Evolutionary conservation across 2,797 vertebrate genomes (phyloP), one percentile per base, ranked within the genome.

Genomic region (Enoplosus armatus): DNA sequence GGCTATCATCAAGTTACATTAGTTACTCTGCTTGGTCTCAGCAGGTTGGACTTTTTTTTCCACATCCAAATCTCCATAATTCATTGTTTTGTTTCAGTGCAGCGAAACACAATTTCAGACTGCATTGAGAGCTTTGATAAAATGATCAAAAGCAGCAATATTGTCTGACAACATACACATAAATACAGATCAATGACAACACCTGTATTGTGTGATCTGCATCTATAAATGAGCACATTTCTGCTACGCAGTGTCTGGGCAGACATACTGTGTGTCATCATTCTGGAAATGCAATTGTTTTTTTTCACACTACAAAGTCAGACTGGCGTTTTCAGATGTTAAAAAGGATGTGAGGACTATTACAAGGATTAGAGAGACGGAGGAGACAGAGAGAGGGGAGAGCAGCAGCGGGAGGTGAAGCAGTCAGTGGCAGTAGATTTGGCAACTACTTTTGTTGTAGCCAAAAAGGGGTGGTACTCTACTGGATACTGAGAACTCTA

Each of bases 351-450:
- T 24, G 20, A 37, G 41, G 54, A 75, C 16, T 68, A 7, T 80
- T 55, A 58, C 1, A 50, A 70, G 24, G 51, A 58, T 15, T 77
- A 29, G 16, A 27, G 65, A 62, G 61, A 75, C 76, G 55, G 75
- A 33, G 39, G 33, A 76, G 61, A 75, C 12, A 22, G 33, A 33
- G 24, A 83, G 77, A 51, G 29, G 51, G 24, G 45, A 64, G 15
- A 60, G 60, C 20, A 69, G 62, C 18, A 74, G 45, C 61, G 45
- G 65, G 69, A 72, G 73, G 71, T 69, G 83, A 86, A 84, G 90
- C 67, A 80, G 84, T 77, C 83, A 85, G 83, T 85, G 81, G 87
- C 78, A 88, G 63, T 55, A 83, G 73, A 89, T 90, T 87, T 89
- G 77, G 77, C 77, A 85, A 86, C 83, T 80, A 72, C 56, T 87